Conservation (phyloP, 2,113 vertebrate genomes). For the Macrotus californicus region DNA sequence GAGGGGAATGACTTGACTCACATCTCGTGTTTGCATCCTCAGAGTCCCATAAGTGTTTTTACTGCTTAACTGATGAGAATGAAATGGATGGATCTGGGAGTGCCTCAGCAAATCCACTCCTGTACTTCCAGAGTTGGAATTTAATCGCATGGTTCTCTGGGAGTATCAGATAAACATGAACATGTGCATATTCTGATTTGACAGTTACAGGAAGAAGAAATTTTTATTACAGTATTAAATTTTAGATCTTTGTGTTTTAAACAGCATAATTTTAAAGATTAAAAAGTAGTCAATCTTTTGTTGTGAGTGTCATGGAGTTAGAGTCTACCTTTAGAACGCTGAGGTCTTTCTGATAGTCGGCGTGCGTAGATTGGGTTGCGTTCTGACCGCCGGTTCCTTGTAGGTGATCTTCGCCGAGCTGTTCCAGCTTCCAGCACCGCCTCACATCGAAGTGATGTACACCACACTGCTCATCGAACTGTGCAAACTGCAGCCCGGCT, state of each 20-base stretch:
- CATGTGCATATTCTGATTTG: background rate
- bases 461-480: conserved; percentile 97
- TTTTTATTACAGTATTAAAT: background rate
- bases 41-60: background rate
- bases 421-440: conserved; percentile 91
- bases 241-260: background rate
- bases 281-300: background rate
- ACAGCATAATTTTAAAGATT: background rate
- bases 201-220: background rate
- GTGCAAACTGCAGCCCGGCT: conserved; percentile 97
- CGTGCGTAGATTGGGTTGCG: background rate
- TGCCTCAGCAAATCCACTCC: background rate
- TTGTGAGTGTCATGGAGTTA: background rate
- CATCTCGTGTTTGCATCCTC: background rate
- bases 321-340: background rate
- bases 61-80: background rate
- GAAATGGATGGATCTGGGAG: background rate
- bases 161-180: background rate
- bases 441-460: conserved; percentile 96
- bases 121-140: background rate
- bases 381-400: background rate
- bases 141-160: background rate
- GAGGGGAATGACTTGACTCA: background rate
- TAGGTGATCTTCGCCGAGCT: conserved; percentile 97
- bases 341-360: background rate